phyloP scores from a whole-genome alignment of 2,888 invertebrate genomes.

The Andrena bucephala region DNA sequence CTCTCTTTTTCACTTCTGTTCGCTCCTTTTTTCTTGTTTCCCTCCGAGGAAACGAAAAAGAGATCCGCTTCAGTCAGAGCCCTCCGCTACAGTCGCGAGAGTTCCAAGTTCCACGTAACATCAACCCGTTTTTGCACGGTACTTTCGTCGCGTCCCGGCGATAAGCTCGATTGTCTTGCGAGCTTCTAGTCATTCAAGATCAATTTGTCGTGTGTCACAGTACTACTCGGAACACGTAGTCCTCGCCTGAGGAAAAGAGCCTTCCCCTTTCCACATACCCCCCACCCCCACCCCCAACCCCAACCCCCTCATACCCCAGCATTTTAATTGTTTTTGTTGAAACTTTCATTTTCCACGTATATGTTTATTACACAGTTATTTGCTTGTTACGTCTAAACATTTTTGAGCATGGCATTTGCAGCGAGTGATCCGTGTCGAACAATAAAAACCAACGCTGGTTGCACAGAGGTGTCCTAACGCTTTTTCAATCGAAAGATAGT shows the following conservation, averaged over 20 bases:
- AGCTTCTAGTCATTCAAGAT: slow-evolving; percentile 20
- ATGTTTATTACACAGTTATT: slow-evolving; percentile 68
- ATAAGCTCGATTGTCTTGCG: slow-evolving; percentile 9
- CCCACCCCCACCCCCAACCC: neutral
- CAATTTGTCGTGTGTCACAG: slow-evolving; percentile 14
- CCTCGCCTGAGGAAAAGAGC: slow-evolving; percentile 46
- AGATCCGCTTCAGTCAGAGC: slow-evolving; percentile 29
- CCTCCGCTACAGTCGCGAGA: slow-evolving; percentile 34
- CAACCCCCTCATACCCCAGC: slow-evolving; percentile 45
- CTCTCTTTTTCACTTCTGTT: neutral
- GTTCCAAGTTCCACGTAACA: slow-evolving; percentile 73
- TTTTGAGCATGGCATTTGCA: slow-evolving; percentile 81
- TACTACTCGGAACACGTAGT: slow-evolving; percentile 39
- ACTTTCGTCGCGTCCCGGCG: slow-evolving; percentile 21
- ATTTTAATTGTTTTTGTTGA: slow-evolving; percentile 63
- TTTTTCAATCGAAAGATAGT: neutral
- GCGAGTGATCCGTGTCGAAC: slow-evolving; percentile 75
- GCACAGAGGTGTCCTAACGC: slow-evolving; percentile 29
- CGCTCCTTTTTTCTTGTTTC: neutral
- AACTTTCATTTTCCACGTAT: slow-evolving; percentile 64
- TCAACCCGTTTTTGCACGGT: slow-evolving; percentile 20
- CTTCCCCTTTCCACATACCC: slow-evolving; percentile 18
- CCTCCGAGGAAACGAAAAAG: slow-evolving; percentile 19
- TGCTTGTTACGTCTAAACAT: slow-evolving; percentile 78
- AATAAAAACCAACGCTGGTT: slow-evolving; percentile 47